phyloP scores from a whole-genome alignment of 2,888 invertebrate species.

The Leptothorax acervorum region DNA sequence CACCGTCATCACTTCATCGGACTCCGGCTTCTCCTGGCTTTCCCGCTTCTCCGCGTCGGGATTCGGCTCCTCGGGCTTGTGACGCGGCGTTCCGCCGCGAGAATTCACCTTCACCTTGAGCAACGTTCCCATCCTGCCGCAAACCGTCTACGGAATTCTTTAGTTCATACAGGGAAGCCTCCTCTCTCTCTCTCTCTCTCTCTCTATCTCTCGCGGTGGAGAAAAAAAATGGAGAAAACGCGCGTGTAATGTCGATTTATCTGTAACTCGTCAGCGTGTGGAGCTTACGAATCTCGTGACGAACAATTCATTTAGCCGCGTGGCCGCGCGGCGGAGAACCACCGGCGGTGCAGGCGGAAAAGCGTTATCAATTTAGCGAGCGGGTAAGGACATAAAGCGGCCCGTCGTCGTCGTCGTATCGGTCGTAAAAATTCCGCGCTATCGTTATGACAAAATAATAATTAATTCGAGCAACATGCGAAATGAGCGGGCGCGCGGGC shows the following conservation, averaged over 20 bases:
- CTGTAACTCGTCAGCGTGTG: background rate
- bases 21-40: constrained; percentile 43
- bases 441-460: constrained; percentile 51
- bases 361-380: constrained; percentile 47
- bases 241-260: background rate
- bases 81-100: constrained; percentile 80
- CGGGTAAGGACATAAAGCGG: constrained; percentile 40
- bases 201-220: background rate
- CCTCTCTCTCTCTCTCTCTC: no score
- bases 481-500: constrained; percentile 31
- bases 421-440: constrained; percentile 46
- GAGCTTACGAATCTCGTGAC: background rate
- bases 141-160: constrained; percentile 88
- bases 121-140: constrained; percentile 91
- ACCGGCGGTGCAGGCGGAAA: constrained; percentile 1
- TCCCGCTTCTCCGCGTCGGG: constrained; percentile 52
- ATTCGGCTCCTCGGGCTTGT: constrained; percentile 76
- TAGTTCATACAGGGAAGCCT: background rate
- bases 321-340: background rate
- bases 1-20: constrained; percentile 65
- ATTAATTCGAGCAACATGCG: constrained; percentile 46
- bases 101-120: constrained; percentile 87
- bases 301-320: constrained; percentile 27
- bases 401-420: constrained; percentile 20
- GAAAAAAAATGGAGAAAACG: background rate